Conservation (phyloP, 2,113 vertebrate genomes). For the Struthio camelus region DNA sequence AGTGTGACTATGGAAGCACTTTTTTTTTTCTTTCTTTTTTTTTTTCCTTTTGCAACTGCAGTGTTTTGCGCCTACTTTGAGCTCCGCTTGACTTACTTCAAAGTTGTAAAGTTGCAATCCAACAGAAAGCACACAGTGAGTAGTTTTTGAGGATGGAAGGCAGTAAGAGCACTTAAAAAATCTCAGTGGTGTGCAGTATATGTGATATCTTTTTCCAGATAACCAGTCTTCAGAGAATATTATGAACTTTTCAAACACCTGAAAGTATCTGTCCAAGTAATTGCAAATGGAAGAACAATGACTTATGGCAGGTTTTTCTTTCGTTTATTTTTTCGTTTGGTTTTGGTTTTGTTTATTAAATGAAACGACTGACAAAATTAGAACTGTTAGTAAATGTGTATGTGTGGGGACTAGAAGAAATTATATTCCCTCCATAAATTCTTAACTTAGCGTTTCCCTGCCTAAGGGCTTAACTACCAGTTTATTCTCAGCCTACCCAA, state of each 20-base stretch:
- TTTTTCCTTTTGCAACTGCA: background rate
- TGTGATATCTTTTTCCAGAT: background rate
- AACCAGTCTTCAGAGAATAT: background rate
- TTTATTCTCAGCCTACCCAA: background rate
- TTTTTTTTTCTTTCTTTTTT: background rate
- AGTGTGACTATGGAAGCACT: background rate
- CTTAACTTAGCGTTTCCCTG: background rate
- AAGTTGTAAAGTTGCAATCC: slow-evolving; percentile 19
- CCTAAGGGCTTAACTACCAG: background rate
- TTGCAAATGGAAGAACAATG: background rate
- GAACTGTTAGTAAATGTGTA: background rate
- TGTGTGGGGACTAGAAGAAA: background rate
- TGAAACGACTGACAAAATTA: background rate
- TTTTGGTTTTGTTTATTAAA: background rate
- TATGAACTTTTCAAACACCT: background rate
- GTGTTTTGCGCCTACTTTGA: background rate
- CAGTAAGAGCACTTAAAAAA: background rate
- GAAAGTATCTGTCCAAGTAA: background rate
- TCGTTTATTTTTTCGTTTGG: background rate
- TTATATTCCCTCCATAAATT: background rate
- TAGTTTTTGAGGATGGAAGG: slow-evolving; percentile 38
- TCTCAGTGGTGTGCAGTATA: background rate
- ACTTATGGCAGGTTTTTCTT: background rate
- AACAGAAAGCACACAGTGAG: slow-evolving; percentile 34
- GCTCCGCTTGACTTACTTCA: slow-evolving; percentile 8